Evolutionary conservation across 1,140 invertebrate species (phyloP).

Genomic region (Temnothorax nylanderi): DNA sequence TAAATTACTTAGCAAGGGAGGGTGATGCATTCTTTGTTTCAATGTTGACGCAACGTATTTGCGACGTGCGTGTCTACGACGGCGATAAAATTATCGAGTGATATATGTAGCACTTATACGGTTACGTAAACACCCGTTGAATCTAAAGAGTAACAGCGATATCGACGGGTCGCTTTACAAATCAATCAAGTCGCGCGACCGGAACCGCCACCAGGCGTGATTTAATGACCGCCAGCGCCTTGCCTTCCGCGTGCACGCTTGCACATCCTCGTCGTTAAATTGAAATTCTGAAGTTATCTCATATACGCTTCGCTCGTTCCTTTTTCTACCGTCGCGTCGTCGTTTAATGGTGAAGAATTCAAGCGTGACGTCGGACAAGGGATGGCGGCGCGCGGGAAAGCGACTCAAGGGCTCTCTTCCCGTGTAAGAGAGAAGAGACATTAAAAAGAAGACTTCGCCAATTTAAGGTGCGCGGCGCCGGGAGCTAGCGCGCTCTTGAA

Average conservation of each 20-base stretch:
- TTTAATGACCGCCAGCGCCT: slow-evolving; percentile 46
- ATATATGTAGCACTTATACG: slow-evolving; percentile 48
- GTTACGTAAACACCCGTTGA: slow-evolving; percentile 45
- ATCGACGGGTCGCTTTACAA: slow-evolving; percentile 39
- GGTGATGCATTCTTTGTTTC: slow-evolving; percentile 14
- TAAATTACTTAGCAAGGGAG: slow-evolving; percentile 18
- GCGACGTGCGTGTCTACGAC: neutral
- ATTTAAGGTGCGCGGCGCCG: slow-evolving; percentile 69
- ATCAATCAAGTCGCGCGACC: slow-evolving; percentile 47
- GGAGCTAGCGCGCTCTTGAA: slow-evolving; percentile 72
- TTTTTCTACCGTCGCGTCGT: slow-evolving; percentile 39
- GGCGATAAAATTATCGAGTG: slow-evolving; percentile 50
- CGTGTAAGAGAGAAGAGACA: slow-evolving; percentile 19
- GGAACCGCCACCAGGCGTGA: slow-evolving; percentile 40
- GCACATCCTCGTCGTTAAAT: slow-evolving; percentile 39
- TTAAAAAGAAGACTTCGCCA: slow-evolving; percentile 72
- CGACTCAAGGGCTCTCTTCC: slow-evolving; percentile 49
- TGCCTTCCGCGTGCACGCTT: slow-evolving; percentile 42
- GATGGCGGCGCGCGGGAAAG: neutral
- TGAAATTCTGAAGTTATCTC: slow-evolving; percentile 61
- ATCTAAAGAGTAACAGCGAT: slow-evolving; percentile 21
- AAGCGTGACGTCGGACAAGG: slow-evolving; percentile 67
- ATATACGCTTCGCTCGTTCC: slow-evolving; percentile 52
- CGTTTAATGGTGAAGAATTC: slow-evolving; percentile 70
- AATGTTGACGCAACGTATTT: slow-evolving; percentile 20